Percentiles rank a stretch among this genome's conserved stretches.
Evolutionary conservation across 2,113 vertebrate genomes (phyloP).

Genomic region (Gambusia holbrooki): DNA sequence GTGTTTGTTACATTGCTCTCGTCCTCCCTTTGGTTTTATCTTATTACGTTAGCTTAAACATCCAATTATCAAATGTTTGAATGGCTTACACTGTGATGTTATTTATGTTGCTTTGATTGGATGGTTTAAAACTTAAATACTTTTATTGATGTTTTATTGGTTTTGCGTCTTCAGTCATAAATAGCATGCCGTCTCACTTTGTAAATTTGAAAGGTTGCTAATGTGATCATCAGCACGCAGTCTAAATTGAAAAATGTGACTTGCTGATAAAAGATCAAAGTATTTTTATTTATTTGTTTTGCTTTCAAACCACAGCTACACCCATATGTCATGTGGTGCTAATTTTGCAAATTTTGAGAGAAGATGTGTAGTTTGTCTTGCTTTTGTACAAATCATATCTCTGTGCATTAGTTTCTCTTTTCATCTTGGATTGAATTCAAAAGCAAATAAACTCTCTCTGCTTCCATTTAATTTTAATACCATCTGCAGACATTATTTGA

Average conservation of each 20-base stretch:
- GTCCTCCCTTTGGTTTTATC: constrained; percentile 1
- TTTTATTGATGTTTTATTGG: constrained; percentile 34
- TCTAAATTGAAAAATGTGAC: constrained; percentile 23
- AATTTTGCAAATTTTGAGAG: neutral
- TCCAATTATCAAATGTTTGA: constrained; percentile 5
- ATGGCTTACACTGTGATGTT: constrained; percentile 5
- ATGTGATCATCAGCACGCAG: constrained; percentile 19
- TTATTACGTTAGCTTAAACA: neutral
- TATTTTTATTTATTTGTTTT: constrained; percentile 3
- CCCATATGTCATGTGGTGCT: neutral
- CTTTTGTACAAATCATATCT: neutral
- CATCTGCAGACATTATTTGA: neutral
- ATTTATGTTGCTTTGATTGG: constrained; percentile 43
- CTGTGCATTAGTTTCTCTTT: neutral
- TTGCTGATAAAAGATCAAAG: constrained; percentile 25
- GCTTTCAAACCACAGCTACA: constrained; percentile 7
- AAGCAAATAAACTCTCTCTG: neutral
- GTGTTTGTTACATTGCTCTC: constrained; percentile 1
- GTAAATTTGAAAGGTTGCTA: constrained; percentile 21
- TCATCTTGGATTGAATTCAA: neutral
- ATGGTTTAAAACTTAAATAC: constrained; percentile 8
- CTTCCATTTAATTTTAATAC: neutral
- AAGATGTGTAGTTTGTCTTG: neutral
- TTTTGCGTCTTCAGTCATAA: constrained; percentile 29
- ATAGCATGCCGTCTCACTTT: constrained; percentile 29